These are phyloP conservation scores for Ciconia boyciana DNA, from an alignment of 2,113 vertebrate genomes.

Conservation along the genomic window DNA sequence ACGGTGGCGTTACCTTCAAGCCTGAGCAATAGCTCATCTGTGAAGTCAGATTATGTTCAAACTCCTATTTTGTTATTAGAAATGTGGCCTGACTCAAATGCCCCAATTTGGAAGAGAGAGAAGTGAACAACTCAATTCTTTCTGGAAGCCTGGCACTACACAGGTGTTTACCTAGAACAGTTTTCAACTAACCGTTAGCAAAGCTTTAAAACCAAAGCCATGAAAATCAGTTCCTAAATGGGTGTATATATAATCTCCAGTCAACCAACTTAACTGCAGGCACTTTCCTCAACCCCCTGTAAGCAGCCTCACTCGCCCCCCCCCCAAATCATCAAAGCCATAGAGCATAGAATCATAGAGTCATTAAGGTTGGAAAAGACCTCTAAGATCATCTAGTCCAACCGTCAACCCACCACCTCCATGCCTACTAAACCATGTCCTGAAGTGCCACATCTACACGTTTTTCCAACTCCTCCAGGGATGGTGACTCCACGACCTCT, in stretches of 20 bases:
- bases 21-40: conserved; percentile 60
- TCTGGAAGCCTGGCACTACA: not conserved
- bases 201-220: conserved; percentile 8
- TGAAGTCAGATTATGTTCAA: conserved; percentile 43
- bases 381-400: too few relatives aligned
- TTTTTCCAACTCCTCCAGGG: too few relatives aligned
- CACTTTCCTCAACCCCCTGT: not conserved
- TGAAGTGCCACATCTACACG: too few relatives aligned
- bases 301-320: not conserved
- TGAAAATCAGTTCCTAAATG: not conserved
- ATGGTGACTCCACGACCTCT: too few relatives aligned
- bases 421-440: too few relatives aligned
- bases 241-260: not conserved
- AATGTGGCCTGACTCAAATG: not conserved
- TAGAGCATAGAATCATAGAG: not conserved
- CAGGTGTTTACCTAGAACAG: not conserved
- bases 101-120: conserved; percentile 1
- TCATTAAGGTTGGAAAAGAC: too few relatives aligned
- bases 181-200: not conserved
- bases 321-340: not conserved
- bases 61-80: conserved; percentile 35
- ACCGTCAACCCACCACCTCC: too few relatives aligned
- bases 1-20: conserved; percentile 48
- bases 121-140: not conserved
- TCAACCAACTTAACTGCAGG: not conserved